Conservation (phyloP, 1,140 invertebrate genomes). For the Calephelis nemesis region DNA sequence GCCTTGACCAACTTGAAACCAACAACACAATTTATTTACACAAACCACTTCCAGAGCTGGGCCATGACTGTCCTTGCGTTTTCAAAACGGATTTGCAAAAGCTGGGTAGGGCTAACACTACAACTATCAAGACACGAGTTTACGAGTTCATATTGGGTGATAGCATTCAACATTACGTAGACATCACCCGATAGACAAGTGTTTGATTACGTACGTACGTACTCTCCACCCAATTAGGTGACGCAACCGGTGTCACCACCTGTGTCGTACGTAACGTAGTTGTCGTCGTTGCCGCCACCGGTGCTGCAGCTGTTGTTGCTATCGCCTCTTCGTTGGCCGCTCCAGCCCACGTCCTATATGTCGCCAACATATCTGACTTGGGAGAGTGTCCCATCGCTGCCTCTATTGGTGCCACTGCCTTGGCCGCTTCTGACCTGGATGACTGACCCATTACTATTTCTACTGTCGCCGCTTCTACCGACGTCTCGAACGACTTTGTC, state of each 20-base stretch:
- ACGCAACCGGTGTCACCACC: background rate
- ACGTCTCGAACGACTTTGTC: background rate
- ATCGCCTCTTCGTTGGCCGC: background rate
- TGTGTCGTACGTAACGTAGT: background rate
- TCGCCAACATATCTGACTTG: background rate
- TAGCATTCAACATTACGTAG: background rate
- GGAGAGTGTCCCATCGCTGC: background rate
- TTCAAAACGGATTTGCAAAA: background rate
- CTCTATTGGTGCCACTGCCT: background rate
- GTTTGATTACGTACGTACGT: background rate
- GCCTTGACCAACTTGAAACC: no score
- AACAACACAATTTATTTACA: background rate
- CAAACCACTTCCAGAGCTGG: background rate
- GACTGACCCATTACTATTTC: background rate
- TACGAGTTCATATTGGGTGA: background rate
- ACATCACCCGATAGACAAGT: background rate
- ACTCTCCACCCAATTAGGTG: background rate
- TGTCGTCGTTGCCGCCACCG: background rate
- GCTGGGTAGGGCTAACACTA: background rate
- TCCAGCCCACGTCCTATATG: background rate
- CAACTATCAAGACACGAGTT: background rate
- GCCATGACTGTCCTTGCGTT: background rate
- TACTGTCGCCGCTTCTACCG: background rate
- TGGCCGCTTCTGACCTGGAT: background rate
- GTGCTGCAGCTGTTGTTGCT: slow-evolving; percentile 2